Conservation (phyloP, 92 coral and sea anemone genomes). For the Actinernus sp. region DNA sequence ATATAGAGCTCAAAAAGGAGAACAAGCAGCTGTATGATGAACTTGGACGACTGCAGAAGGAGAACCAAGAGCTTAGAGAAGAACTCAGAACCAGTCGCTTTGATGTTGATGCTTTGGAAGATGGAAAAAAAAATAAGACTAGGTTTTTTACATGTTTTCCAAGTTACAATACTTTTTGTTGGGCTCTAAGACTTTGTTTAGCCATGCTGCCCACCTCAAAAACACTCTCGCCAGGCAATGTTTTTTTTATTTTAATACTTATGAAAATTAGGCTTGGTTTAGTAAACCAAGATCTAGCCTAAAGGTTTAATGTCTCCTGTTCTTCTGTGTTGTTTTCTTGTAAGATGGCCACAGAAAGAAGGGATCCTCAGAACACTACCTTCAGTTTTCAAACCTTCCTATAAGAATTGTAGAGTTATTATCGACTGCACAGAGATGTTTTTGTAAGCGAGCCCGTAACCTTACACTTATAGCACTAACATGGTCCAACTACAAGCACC, state of each 20-base stretch:
- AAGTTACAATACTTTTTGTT: too few species aligned
- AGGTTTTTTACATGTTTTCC: too few species aligned
- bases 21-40: too few species aligned
- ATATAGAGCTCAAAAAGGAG: too few species aligned
- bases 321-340: background rate
- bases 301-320: background rate
- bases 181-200: too few species aligned
- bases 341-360: background rate
- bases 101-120: too few species aligned
- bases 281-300: background rate
- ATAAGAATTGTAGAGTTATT: constrained; percentile 42
- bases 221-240: background rate
- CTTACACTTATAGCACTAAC: constrained; percentile 49
- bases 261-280: background rate
- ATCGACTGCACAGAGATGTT: constrained; percentile 64
- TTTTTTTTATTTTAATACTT: too few species aligned
- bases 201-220: too few species aligned
- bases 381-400: constrained; percentile 35
- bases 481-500: constrained; percentile 59
- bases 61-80: too few species aligned
- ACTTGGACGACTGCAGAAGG: too few species aligned
- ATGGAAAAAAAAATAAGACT: too few species aligned
- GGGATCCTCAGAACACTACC: background rate
- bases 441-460: constrained; percentile 46
- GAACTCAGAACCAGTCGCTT: too few species aligned